Evolutionary conservation across 1,140 invertebrate genomes (phyloP), one percentile per base, ranked within the genome.

Genomic region (Pseudobourletiella spinata): DNA sequence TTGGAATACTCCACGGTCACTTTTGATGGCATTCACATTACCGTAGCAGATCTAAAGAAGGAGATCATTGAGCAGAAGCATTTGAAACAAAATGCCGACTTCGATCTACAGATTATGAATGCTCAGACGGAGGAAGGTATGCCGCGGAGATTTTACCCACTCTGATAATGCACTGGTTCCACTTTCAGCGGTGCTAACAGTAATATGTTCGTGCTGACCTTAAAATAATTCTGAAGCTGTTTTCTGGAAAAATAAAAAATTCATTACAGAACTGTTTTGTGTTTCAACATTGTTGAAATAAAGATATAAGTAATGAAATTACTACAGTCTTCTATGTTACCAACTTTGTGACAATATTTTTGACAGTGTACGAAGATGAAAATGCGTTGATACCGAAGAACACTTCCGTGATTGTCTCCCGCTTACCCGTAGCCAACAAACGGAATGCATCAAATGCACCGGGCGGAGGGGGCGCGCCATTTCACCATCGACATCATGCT

Each of bases 61-160:
- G 85, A 88, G 44, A 98, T 98, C 67, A 85, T 95, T 64, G 88
- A 94, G 72, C 93, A 97, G 74, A 97, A 97, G 74, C 85, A 89
- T 63, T 83, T 98, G 66, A 90, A 89, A 28, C 95, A 93, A 78
- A 89, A 88, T 63, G 87, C 87, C 1, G 91, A 96, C 75, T 96
- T 95, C 78, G 94, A 98, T 81, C 78, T 98, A 30, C 86, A 94
- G 76, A 90, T 98, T 59, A 94, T 89, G 22, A 97, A 98, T 84
- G 93, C 94, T 30, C 92, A 98, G 78, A 97, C 92, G 50, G 95
- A 96, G 80, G 89, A 95, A 87, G 89, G 92, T 93, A 80, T 76
- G 76, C n/a, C n/a, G n/a, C n/a, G n/a, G n/a, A n/a, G n/a, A 65
- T 24, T 57, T 14, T n/a, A 51, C 25, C 28, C 4, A 6, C 24